Evolutionary conservation across 2,888 invertebrate species (phyloP).

Genomic region (Xestia rhomboidea): DNA sequence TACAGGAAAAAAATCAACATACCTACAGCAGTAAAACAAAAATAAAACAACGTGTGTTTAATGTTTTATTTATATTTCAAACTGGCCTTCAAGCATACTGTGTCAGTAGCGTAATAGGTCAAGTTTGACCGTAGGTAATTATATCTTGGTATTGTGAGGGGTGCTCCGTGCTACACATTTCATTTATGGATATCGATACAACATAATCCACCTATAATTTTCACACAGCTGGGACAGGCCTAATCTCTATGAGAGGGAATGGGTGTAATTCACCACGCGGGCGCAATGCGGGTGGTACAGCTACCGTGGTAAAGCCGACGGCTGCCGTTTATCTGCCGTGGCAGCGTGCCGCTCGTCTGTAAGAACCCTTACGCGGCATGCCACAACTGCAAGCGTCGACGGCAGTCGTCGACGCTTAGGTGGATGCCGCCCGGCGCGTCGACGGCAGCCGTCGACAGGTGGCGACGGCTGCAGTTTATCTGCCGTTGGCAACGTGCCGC

Average conservation of each 20-base stretch:
- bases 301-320: no score
- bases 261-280: not conserved
- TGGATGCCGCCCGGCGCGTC: no score
- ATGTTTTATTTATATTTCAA: constrained; percentile 37
- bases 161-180: not conserved
- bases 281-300: not conserved
- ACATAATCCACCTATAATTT: not conserved
- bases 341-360: no score
- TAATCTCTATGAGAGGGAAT: not conserved
- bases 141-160: not conserved
- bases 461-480: no score
- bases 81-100: constrained; percentile 35
- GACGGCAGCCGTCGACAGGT: no score
- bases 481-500: no score
- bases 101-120: constrained; percentile 36
- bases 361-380: no score
- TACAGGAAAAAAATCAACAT: constrained; percentile 11
- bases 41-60: constrained; percentile 17
- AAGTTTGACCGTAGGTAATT: constrained; percentile 32
- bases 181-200: not conserved
- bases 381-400: no score
- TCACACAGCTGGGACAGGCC: not conserved
- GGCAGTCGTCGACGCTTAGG: no score
- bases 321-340: no score
- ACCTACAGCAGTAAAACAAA: constrained; percentile 7